Base-by-base conservation (phyloP, 2,888 invertebrate genomes). In the Parnassius apollo region DNA sequence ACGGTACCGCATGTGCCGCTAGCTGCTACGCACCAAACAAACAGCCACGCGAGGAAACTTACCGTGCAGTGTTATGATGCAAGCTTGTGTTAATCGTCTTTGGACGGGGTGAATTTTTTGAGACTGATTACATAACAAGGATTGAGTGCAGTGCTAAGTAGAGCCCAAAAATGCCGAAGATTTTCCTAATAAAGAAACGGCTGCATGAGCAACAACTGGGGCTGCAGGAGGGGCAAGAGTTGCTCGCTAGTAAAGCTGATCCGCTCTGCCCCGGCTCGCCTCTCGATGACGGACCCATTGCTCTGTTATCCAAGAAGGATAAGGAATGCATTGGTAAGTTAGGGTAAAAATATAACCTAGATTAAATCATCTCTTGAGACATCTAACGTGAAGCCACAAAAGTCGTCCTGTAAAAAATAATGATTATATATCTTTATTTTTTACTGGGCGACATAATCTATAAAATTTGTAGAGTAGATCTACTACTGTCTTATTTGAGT, bases 121-220 rank as follows among this genome's bases (percentile, higher is more conserved):
- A 84, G 88, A 90, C 88, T 75, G 80, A 89, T 88, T 86, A 84
- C 73, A 83, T 72, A 82, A 78, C 66, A 81, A 79, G 87, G 84
- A 88, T 86, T 80, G 74, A 86, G 91, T 91, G 91, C 78, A 87
- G 90, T 91, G 91, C 78, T 76, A 66, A 70, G 67, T 78, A 81
- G 78, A 75, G 72, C 78, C 69, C 70, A 77, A 91, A 91, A 80
- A 97, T 97, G 97, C 97, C 97, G 93, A 97, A 97, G 94, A 97
- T 97, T 90, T 97, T 97, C 92, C 91, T 97, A 77, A 96, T 97
- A 79, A 97, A 97, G 92, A 96, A 97, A 88, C 94, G 97, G 84
- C 93, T 97, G 93, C 96, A 96, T 77, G 96, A 97, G 94, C 97
- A 97, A 94, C 97, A 97, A 91, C 93, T 96, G 80, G 93, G 95